These are phyloP conservation scores for Atrichornis clamosus DNA, from an alignment of 2,113 vertebrate genomes.

Conservation along the genomic window DNA sequence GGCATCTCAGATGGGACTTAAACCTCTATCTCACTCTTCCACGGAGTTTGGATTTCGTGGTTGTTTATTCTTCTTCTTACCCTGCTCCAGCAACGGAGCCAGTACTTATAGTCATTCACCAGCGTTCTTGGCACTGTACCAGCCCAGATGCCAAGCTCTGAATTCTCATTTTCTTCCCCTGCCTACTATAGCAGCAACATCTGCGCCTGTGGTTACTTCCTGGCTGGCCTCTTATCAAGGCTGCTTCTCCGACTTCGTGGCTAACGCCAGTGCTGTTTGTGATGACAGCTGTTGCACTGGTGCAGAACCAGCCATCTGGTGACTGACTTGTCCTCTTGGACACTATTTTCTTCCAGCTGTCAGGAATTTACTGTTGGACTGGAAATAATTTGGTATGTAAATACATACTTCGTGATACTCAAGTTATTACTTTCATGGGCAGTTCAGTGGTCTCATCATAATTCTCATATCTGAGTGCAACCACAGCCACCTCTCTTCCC, in stretches of 20 bases:
- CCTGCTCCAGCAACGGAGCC: not conserved
- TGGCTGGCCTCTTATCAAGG: constrained; percentile 49
- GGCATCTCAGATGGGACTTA: not conserved
- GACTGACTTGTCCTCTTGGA: constrained; percentile 44
- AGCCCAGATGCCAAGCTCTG: constrained; percentile 24
- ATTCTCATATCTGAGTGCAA: not conserved
- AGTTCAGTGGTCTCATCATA: not conserved
- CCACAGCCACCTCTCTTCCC: not conserved
- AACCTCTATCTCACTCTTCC: not conserved
- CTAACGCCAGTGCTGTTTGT: constrained; percentile 22
- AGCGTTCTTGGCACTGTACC: not conserved
- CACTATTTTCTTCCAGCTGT: constrained; percentile 34
- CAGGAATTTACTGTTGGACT: constrained; percentile 25
- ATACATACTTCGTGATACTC: constrained; percentile 16
- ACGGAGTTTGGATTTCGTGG: not conserved
- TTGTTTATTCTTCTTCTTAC: not conserved
- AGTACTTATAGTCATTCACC: not conserved
- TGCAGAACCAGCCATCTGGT: constrained; percentile 42
- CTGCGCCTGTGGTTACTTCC: not conserved
- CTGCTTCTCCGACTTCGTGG: not conserved
- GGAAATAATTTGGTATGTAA: constrained; percentile 57
- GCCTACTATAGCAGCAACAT: not conserved
- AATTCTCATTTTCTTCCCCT: constrained; percentile 14
- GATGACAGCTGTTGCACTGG: constrained; percentile 46
- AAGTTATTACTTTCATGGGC: not conserved